Evolutionary conservation across 2,113 vertebrate species (phyloP).

Genomic region (Chaetorhynchus papuensis): DNA sequence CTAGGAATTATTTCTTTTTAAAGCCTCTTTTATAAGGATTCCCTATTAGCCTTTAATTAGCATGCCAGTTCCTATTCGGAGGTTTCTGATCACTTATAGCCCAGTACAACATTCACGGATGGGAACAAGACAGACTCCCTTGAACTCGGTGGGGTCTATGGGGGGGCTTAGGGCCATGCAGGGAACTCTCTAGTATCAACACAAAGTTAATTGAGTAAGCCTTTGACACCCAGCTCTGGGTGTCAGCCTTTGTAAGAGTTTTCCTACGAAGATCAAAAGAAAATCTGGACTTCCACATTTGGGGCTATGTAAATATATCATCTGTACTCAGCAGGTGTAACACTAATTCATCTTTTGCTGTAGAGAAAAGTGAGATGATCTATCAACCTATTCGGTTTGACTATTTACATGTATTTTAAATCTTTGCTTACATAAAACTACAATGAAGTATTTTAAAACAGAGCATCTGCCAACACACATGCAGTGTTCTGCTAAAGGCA

Average conservation of each 20-base stretch:
- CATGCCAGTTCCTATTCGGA: background rate
- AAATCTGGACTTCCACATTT: background rate
- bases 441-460: constrained; percentile 28
- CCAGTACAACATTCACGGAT: background rate
- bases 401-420: constrained; percentile 33
- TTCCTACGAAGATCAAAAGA: background rate
- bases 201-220: background rate
- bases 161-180: background rate
- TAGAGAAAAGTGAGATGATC: background rate
- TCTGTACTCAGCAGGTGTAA: background rate
- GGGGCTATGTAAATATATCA: background rate
- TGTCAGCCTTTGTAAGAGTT: background rate
- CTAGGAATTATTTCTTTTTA: constrained; percentile 3
- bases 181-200: background rate
- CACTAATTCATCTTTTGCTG: background rate
- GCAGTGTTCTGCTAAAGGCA: constrained; percentile 6
- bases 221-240: background rate
- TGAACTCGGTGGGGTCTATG: background rate
- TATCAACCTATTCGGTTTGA: background rate
- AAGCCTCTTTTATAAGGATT: constrained; percentile 1
- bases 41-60: constrained; percentile 10
- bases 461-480: background rate
- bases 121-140: background rate
- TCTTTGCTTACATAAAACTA: constrained; percentile 41
- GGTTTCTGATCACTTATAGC: background rate